These are phyloP conservation scores for Gryon sp. DNA, from an alignment of 1,140 invertebrate genomes.

Conservation along the genomic window DNA sequence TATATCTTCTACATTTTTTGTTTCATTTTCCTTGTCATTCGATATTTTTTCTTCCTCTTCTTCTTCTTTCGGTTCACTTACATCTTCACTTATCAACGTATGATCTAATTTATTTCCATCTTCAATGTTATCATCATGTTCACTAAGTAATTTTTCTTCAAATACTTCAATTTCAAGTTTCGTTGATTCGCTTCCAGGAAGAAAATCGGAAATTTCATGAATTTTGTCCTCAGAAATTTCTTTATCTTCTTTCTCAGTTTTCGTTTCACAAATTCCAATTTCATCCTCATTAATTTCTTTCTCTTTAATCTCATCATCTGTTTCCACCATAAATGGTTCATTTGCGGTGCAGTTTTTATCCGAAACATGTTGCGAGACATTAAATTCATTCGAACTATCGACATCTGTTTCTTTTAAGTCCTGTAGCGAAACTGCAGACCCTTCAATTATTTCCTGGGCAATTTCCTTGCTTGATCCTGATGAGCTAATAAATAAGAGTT, in stretches of 20 bases:
- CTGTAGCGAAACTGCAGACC: slow-evolving; percentile 28
- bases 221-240: slow-evolving; percentile 40
- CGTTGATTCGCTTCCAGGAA: slow-evolving; percentile 68
- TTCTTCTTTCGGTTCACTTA: neutral
- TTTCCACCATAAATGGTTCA: slow-evolving; percentile 63
- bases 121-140: neutral
- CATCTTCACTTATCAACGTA: neutral
- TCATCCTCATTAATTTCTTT: slow-evolving; percentile 30
- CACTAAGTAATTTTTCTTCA: slow-evolving; percentile 12
- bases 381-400: slow-evolving; percentile 44
- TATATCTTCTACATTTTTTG: neutral
- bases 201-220: slow-evolving; percentile 62
- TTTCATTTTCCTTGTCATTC: neutral
- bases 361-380: slow-evolving; percentile 21
- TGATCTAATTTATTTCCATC: neutral
- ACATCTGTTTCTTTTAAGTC: slow-evolving; percentile 59
- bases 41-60: neutral
- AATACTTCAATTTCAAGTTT: slow-evolving; percentile 60
- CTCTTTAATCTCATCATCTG: slow-evolving; percentile 18
- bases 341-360: slow-evolving; percentile 66
- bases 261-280: slow-evolving; percentile 3
- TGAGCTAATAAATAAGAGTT: neutral
- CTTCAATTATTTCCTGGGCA: slow-evolving; percentile 40
- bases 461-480: slow-evolving; percentile 8
- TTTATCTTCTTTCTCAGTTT: slow-evolving; percentile 17